These are phyloP conservation scores for Myrmecobius fasciatus DNA, from an alignment of 2,113 vertebrate genomes.

Conservation along the genomic window DNA sequence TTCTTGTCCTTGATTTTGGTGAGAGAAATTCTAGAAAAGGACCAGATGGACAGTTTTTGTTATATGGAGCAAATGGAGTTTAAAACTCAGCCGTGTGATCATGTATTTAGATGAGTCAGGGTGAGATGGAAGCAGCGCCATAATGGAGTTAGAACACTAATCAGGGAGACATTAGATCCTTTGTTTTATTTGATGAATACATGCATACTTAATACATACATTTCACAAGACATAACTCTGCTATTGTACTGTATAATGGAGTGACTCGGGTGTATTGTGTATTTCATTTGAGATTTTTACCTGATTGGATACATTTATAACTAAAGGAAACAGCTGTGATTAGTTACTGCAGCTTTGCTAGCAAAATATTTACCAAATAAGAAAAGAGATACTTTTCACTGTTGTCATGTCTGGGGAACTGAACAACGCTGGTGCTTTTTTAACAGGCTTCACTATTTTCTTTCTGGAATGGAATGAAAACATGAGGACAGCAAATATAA, in stretches of 20 bases:
- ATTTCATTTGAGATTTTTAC: slow-evolving; percentile 66
- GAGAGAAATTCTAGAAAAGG: slow-evolving; percentile 37
- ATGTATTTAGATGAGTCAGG: slow-evolving; percentile 40
- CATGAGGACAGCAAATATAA: slow-evolving; percentile 27
- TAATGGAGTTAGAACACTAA: slow-evolving; percentile 65
- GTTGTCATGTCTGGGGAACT: slow-evolving; percentile 59
- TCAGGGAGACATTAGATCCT: slow-evolving; percentile 66
- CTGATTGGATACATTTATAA: slow-evolving; percentile 75
- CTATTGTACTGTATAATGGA: slow-evolving; percentile 58
- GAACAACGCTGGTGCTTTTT: slow-evolving; percentile 20
- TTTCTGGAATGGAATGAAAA: slow-evolving; percentile 55
- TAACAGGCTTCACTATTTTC: slow-evolving; percentile 56
- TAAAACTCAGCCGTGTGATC: slow-evolving; percentile 32
- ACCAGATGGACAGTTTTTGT: background rate
- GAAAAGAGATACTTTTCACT: slow-evolving; percentile 59
- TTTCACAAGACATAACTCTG: slow-evolving; percentile 33
- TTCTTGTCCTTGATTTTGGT: slow-evolving; percentile 48
- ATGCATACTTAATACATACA: slow-evolving; percentile 68
- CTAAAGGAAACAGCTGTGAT: slow-evolving; percentile 72
- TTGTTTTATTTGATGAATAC: slow-evolving; percentile 74
- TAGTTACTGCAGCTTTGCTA: slow-evolving; percentile 69
- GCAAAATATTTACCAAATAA: slow-evolving; percentile 79
- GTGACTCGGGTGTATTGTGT: slow-evolving; percentile 48
- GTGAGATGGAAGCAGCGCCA: slow-evolving; percentile 37
- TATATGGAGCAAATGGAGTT: background rate